Conservation (phyloP, 2,888 invertebrate species). For the Trimorus sp. region DNA sequence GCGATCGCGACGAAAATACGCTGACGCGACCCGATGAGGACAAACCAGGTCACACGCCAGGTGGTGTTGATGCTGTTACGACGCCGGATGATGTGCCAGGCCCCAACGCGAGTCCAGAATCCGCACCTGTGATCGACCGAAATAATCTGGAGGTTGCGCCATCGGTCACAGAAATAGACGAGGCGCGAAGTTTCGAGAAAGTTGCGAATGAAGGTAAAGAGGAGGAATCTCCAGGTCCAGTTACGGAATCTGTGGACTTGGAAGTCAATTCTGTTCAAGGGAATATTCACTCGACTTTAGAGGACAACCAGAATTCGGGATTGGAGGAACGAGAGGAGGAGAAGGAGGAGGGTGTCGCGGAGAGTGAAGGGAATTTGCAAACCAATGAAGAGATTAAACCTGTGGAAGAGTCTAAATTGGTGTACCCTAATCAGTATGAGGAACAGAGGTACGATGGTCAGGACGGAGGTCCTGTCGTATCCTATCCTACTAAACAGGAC, state of each 20-base stretch:
- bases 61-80: slow-evolving; percentile 39
- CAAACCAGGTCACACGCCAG: slow-evolving; percentile 33
- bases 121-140: slow-evolving; percentile 52
- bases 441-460: slow-evolving; percentile 29
- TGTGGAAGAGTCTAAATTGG: slow-evolving; percentile 13
- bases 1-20: slow-evolving; percentile 38
- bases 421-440: slow-evolving; percentile 12
- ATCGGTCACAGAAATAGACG: slow-evolving; percentile 43
- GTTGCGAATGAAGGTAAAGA: no score
- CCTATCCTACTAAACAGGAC: no score
- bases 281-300: no score
- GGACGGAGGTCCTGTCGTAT: no score
- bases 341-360: background rate
- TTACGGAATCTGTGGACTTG: background rate
- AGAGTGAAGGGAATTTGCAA: background rate
- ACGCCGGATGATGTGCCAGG: slow-evolving; percentile 50
- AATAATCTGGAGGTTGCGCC: slow-evolving; percentile 55
- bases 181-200: slow-evolving; percentile 2
- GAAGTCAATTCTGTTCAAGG: no score
- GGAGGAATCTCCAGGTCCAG: background rate
- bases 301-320: no score
- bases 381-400: background rate
- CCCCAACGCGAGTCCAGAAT: slow-evolving; percentile 61
- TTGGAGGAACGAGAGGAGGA: background rate
- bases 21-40: slow-evolving; percentile 31